Percentiles rank a stretch among this genome's conserved stretches.
These are phyloP conservation scores for Sturnus vulgaris DNA, from an alignment of 2,113 vertebrate genomes.

Conservation along the genomic window DNA sequence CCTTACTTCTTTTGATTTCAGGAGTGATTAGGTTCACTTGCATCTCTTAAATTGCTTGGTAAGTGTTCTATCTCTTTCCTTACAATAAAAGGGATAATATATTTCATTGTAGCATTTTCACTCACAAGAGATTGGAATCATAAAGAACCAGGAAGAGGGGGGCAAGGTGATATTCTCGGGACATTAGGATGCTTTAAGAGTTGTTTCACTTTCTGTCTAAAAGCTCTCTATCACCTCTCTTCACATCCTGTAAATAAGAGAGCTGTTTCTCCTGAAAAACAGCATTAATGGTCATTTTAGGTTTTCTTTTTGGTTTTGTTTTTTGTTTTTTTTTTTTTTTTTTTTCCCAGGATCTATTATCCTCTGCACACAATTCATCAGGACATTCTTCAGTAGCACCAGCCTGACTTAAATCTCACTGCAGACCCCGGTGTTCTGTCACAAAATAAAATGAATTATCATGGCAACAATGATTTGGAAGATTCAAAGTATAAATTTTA, in stretches of 20 bases:
- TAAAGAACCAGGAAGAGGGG: not conserved
- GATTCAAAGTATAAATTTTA: not conserved
- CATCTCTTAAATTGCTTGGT: constrained; percentile 16
- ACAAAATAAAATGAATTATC: not conserved
- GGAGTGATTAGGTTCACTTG: constrained; percentile 31
- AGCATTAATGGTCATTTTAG: not conserved
- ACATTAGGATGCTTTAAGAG: constrained; percentile 7
- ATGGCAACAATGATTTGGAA: not conserved
- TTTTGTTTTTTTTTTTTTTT: too few relatives aligned
- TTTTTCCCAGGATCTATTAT: not conserved
- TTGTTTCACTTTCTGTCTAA: not conserved
- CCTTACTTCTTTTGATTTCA: constrained; percentile 43
- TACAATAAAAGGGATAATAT: constrained; percentile 14
- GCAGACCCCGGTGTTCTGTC: not conserved
- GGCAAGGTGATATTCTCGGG: not conserved
- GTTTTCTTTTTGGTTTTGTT: too few relatives aligned
- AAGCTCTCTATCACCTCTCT: not conserved
- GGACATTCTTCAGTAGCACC: not conserved
- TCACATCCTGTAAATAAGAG: not conserved
- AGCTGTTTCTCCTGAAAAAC: not conserved
- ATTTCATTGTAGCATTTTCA: constrained; percentile 17
- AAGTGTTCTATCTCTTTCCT: constrained; percentile 17
- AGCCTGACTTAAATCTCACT: not conserved
- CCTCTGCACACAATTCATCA: not conserved
- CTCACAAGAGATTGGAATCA: constrained; percentile 8